Base-by-base conservation (phyloP, 1,140 invertebrate species). In the Polyergus mexicanus region DNA sequence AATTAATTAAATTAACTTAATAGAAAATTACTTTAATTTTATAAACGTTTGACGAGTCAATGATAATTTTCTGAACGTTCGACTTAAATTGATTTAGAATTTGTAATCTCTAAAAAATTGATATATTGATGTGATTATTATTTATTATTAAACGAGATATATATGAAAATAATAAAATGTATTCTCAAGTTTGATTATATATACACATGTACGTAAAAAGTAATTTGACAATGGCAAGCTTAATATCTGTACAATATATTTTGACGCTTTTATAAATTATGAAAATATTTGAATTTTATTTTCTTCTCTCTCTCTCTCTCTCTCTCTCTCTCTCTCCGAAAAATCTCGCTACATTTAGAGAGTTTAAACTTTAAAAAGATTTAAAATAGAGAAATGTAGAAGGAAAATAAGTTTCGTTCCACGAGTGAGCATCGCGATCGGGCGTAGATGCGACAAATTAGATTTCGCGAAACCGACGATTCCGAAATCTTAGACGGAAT, bases 351-450 rank as follows among this genome's bases (percentile, higher is more conserved):
- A 74, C 5, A 22, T 72, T 72, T 19, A 38, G 1, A 72, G 4
- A 58, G n/a, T 3, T 35, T 13, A 35, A 74, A 35, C 25, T 16
- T 47, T 11, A 47, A 69, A 51, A 72, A 51, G 22, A 38, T 56
- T 35, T 1, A 11, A 35, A 74, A n/a, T 1, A 19, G 22, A 35
- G 54, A 51, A 16, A 54, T 16, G 16, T 51, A 16, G 10, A 47
- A 4, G 11, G 35, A 54, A 69, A 69, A 51, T 71, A 6, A 71
- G 56, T 74, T 74, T 6, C 28, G 16, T 19, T 74, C 51, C 51
- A 74, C 32, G 32, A 74, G 13, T 51, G 51, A 74, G n/a, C n/a
- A 10, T 32, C 75, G 10, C 75, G 41, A 65, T 77, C 38, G 60
- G 75, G 25, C 25, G 3, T 44, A 41, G 38, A 19, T 54, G 35